A percentile compares a stretch with the other conserved stretches of the same genome.
phyloP scores from a whole-genome alignment of 2,797 vertebrate genomes.

The Onychomys arenicola region DNA sequence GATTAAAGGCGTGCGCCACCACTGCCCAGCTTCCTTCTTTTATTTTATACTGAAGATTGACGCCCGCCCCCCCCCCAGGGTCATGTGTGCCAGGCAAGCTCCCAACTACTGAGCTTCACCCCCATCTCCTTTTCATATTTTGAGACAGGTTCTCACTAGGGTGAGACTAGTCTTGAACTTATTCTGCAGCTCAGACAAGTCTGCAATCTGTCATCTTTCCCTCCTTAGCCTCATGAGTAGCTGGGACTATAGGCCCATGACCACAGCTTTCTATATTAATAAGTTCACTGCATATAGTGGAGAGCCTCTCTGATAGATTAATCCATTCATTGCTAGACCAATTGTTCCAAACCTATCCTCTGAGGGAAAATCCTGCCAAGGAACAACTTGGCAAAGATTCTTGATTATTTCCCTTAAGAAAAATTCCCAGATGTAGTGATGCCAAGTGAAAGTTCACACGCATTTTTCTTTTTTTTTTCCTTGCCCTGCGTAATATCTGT shows the following conservation, averaged over 20 bases:
- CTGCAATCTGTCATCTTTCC: neutral
- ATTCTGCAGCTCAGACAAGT: neutral
- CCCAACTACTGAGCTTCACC: neutral
- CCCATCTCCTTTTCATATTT: neutral
- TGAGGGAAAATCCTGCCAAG: neutral
- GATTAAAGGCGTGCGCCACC: too few relatives aligned
- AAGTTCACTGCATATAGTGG: neutral
- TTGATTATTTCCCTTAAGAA: conserved; percentile 67
- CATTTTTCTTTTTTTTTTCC: conserved; percentile 36
- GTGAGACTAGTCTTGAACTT: neutral
- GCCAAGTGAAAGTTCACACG: conserved; percentile 14
- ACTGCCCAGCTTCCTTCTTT: neutral
- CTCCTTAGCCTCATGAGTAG: neutral
- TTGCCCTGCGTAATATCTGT: conserved; percentile 18
- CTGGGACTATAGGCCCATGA: neutral
- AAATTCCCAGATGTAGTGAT: conserved; percentile 43
- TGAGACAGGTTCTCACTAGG: neutral
- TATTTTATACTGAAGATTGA: neutral
- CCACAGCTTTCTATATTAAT: neutral
- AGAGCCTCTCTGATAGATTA: neutral
- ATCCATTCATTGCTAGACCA: neutral
- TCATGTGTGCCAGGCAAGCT: neutral
- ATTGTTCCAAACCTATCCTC: neutral
- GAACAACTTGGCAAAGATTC: conserved; percentile 35
- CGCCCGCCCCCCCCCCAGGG: too few relatives aligned